Evolutionary conservation across 2,888 invertebrate species (phyloP), one percentile per base, ranked within the genome.

Genomic region (Hydroisotoma schaefferi): DNA sequence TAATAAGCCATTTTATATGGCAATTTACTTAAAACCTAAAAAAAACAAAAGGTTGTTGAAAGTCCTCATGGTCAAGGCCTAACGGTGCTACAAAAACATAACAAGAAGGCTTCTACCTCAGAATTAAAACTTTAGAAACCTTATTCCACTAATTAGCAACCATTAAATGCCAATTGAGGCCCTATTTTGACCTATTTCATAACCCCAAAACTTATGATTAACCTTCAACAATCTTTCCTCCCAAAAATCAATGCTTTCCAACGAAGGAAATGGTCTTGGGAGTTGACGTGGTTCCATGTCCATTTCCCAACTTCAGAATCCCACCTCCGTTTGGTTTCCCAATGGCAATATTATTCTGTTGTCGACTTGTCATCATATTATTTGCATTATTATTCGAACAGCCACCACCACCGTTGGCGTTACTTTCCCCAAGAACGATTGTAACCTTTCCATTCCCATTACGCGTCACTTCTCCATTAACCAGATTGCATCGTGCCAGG

Each of bases 251-350:
- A 22, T 57, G 63, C 22, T 64, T 62, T 40, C 67, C 68, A 23
- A 63, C 65, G 53, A 71, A 71, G 2, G 69, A 68, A 57, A 70
- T 71, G 15, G 67, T 65, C 59, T 71, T 71, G 37, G 63, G 61
- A 40, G 61, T 60, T 15, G 63, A 57, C 26, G 58, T 59, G 26
- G 58, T 33, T 48, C 59, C 62, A 48, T 60, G 58, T 2, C 60
- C 59, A 57, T 70, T 68, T 27, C 57, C 61, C 58, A 70, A 59
- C 55, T 70, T 68, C 12, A 70, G 53, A 28, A 69, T 69, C 1
- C 69, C 69, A n/a, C n/a, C n/a, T 18, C 68, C 68, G 40, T 63
- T 67, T 0, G 69, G 63, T 40, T 67, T 68, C 10, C 33, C 27
- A n/a, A 27, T 23, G 43, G n/a, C 23, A 15, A 33, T 25, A 37